Conservation (phyloP, 2,797 vertebrate species). For the Morelia viridis region DNA sequence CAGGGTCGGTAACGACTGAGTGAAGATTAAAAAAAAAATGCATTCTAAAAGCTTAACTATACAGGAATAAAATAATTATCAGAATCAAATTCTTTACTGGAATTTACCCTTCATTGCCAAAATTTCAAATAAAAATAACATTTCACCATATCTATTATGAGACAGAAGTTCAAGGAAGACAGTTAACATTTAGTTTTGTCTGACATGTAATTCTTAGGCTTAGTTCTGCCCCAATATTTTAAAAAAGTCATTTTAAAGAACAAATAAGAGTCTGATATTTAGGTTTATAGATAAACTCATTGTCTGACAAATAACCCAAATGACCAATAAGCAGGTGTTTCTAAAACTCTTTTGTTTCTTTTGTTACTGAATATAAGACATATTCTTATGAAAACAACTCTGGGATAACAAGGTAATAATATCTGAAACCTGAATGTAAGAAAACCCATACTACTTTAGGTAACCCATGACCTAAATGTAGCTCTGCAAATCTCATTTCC, state of each 20-base stretch:
- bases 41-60: slow-evolving; percentile 10
- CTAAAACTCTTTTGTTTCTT: neutral
- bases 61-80: slow-evolving; percentile 1
- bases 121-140: neutral
- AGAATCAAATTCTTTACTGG: neutral
- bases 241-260: neutral
- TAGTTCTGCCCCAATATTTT: neutral
- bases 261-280: neutral
- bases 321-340: neutral
- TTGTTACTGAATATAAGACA: neutral
- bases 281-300: neutral
- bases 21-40: too few species aligned
- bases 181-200: neutral
- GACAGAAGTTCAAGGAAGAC: neutral
- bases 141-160: neutral
- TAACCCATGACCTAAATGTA: neutral
- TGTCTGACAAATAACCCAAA: neutral
- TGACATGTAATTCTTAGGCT: neutral
- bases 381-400: neutral
- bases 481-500: neutral
- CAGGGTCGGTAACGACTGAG: too few species aligned
- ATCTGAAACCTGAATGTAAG: neutral
- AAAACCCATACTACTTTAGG: too few species aligned
- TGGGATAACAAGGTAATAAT: neutral
- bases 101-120: neutral